Base-by-base conservation (phyloP, 2,888 invertebrate species). In the Listrodromus nycthemerus region DNA sequence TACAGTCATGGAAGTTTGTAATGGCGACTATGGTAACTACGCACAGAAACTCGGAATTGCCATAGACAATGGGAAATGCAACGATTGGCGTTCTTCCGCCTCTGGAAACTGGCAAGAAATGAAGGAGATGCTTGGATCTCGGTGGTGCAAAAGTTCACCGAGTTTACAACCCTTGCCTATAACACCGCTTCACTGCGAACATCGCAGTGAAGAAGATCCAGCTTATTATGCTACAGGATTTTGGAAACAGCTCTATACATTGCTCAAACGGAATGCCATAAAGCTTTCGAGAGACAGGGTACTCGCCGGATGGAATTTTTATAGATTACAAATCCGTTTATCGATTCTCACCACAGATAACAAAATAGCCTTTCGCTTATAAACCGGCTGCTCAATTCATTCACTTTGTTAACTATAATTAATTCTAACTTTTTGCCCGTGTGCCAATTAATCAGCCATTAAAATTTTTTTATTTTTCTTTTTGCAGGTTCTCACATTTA, bases 1-100 rank as follows among this genome's bases (percentile, higher is more conserved):
- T 30, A 73, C 92, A 97, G 97, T 97, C 87, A 95, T 98, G 94
- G 98, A 98, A 94, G 95, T 98, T 71, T 96, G 97, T 1, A 95
- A 96, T 83, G 96, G 97, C 65, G 97, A 97, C 90, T 96, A 97
- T 91, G 97, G 97, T 86, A 94, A 93, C 73, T 93, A 94, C 86
- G 92, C 94, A 58, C 93, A 94, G 48, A 94, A 93, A 76, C 92
- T 97, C 80, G 94, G 95, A 33, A 93, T 94, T 24, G 95, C 95
- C 86, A 95, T 96, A 66, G 94, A 95, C 85, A 96, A 96, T 93
- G 96, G 97, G 10, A 93, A 94, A 79, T 95, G 94, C 88, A 92
- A 94, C 55, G 92, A 94, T 16, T 96, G 95, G 95, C 93, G 95
- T 76, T 94, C 94, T 86, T 89, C 80, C 16, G 69, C 86, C 21